Base-by-base conservation (phyloP, 1,140 invertebrate genomes). In the Hypsibius dujardini region DNA sequence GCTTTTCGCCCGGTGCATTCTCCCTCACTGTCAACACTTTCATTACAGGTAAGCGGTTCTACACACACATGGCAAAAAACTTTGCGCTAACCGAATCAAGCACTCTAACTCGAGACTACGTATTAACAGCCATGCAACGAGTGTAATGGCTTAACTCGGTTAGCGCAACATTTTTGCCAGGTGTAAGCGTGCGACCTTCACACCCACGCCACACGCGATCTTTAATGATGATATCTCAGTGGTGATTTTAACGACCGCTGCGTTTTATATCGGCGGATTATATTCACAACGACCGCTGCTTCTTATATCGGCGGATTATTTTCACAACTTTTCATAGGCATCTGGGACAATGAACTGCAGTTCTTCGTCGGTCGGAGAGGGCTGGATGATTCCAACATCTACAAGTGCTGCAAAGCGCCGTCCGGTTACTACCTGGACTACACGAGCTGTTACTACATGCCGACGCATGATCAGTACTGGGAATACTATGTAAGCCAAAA, bases 271-370 rank as follows among this genome's bases (percentile, higher is more conserved):
- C 28, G 28, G 28, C 28, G 28, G 28, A 28, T 28, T 28, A 28
- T 28, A 28, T 28, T 28, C 28, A 28, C 28, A 28, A 28, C 28
- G 28, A 28, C 0, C 28, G 28, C 28, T 28, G 28, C 28, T 28
- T 28, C 28, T 28, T 28, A 28, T 28, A 28, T 28, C 28, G 28
- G 28, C n/a, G 50, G 50, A n/a, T n/a, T 56, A 12, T 56, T 56
- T 56, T 12, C 50, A 56, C 50, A n/a, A n/a, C 50, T 56, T 56
- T 56, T 56, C n/a, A 12, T n/a, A 56, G 50, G 50, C 7, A 12
- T 56, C n/a, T 56, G 50, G 50, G 50, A 56, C n/a, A 56, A 56
- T n/a, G 50, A 56, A 56, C 50, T 56, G n/a, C 50, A 56, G 50
- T 56, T 56, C 50, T 56, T 56, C 50, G 50, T 56, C n/a, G 50